These are phyloP conservation scores for Amphiprion percula DNA, from an alignment of 2,113 vertebrate species.

Conservation along the genomic window DNA sequence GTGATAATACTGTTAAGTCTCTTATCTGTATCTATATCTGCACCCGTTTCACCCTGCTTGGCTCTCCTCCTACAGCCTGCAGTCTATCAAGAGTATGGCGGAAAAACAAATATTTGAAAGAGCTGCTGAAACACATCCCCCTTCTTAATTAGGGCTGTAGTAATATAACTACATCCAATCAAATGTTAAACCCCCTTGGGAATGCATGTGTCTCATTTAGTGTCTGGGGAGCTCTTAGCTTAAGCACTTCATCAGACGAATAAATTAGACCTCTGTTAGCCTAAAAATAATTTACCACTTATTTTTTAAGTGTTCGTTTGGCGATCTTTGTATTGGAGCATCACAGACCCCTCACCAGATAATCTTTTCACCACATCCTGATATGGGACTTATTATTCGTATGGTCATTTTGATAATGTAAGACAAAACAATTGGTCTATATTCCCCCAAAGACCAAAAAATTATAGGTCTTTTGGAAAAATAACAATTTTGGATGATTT, in stretches of 20 bases:
- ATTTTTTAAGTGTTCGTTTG: slow-evolving; percentile 73
- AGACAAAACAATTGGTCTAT: background rate
- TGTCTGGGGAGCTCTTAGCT: slow-evolving; percentile 86
- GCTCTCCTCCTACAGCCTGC: slow-evolving; percentile 72
- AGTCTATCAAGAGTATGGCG: slow-evolving; percentile 77
- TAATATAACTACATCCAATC: slow-evolving; percentile 85
- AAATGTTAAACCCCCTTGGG: slow-evolving; percentile 81
- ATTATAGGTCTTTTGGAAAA: background rate
- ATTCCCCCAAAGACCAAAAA: slow-evolving; percentile 14
- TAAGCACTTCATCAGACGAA: slow-evolving; percentile 86
- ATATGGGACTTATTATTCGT: slow-evolving; percentile 39
- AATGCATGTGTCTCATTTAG: slow-evolving; percentile 82
- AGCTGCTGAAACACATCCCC: slow-evolving; percentile 84
- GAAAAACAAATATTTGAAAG: slow-evolving; percentile 87
- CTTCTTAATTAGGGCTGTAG: slow-evolving; percentile 86
- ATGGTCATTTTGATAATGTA: slow-evolving; percentile 20
- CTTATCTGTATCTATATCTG: too few species aligned
- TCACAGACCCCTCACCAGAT: slow-evolving; percentile 48
- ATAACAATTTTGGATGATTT: background rate
- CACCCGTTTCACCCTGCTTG: slow-evolving; percentile 50
- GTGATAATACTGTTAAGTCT: slow-evolving; percentile 41
- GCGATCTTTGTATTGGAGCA: slow-evolving; percentile 74
- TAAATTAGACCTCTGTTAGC: slow-evolving; percentile 86
- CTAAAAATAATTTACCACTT: slow-evolving; percentile 82
- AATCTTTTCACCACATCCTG: slow-evolving; percentile 45